Percentiles rank a stretch among this genome's conserved stretches.
phyloP scores from a whole-genome alignment of 2,888 invertebrate genomes.

The Diplazon laetatorius region DNA sequence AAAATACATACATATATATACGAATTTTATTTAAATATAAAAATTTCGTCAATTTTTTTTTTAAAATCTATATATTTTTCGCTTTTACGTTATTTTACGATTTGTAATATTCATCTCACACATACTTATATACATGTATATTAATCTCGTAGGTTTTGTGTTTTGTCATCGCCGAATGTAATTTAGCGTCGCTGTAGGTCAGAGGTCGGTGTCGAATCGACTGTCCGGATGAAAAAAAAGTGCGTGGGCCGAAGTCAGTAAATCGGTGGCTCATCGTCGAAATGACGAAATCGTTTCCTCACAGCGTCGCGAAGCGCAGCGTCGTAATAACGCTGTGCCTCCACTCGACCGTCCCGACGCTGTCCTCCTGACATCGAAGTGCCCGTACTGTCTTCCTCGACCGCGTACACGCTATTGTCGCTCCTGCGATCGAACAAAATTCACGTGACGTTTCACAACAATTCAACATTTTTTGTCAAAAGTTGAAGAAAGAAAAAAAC shows the following conservation, averaged over 20 bases:
- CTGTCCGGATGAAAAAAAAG: too few relatives aligned
- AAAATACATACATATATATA: too few relatives aligned
- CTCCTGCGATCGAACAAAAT: slow-evolving; percentile 63
- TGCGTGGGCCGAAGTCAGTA: slow-evolving; percentile 64
- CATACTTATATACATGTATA: too few relatives aligned
- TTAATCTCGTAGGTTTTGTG: too few relatives aligned
- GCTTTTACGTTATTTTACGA: too few relatives aligned
- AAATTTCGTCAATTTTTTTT: too few relatives aligned
- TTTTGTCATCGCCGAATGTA: too few relatives aligned
- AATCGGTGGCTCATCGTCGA: slow-evolving; percentile 73
- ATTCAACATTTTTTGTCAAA: too few relatives aligned
- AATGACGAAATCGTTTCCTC: slow-evolving; percentile 69
- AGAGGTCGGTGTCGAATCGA: slow-evolving; percentile 43
- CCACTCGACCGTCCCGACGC: slow-evolving; percentile 64
- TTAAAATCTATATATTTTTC: too few relatives aligned
- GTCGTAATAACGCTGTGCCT: slow-evolving; percentile 64
- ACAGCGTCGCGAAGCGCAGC: slow-evolving; percentile 61
- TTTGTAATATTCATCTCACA: too few relatives aligned
- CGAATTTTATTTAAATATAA: too few relatives aligned
- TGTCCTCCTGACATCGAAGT: slow-evolving; percentile 49
- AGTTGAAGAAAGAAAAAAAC: too few relatives aligned
- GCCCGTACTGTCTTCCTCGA: slow-evolving; percentile 62
- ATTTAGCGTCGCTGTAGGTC: not conserved
- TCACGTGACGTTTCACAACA: slow-evolving; percentile 29
- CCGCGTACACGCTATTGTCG: slow-evolving; percentile 67